These are phyloP conservation scores for Pluvialis apricaria DNA, from an alignment of 2,113 vertebrate genomes.

Conservation along the genomic window DNA sequence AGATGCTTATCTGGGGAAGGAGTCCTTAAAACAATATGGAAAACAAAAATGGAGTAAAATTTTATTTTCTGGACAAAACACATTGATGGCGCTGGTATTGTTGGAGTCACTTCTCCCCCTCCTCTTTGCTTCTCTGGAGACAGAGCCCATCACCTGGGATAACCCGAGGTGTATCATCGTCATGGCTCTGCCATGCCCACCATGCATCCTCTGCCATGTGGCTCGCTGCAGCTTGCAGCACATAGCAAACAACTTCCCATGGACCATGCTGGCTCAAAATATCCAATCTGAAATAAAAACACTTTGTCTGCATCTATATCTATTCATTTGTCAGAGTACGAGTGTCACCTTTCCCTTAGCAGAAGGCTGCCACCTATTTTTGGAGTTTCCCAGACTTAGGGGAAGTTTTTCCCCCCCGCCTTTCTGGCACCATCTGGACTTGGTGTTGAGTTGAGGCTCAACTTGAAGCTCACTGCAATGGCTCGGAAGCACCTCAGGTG, in stretches of 20 bases:
- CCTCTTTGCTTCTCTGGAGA: too few species aligned
- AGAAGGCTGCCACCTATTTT: not conserved
- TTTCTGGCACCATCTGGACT: not conserved
- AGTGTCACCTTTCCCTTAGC: not conserved
- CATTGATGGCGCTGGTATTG: not conserved
- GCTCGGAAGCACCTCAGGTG: not conserved
- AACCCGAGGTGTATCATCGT: not conserved
- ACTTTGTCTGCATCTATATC: not conserved
- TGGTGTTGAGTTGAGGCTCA: too few species aligned
- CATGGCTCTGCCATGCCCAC: not conserved
- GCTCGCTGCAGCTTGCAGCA: not conserved
- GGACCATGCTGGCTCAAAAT: not conserved
- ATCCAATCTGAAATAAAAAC: not conserved
- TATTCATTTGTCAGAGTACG: not conserved
- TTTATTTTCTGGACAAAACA: not conserved
- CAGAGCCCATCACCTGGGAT: not conserved
- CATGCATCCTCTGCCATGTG: rapidly evolving
- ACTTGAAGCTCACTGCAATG: not conserved
- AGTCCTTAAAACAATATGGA: not conserved
- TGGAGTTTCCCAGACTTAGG: not conserved
- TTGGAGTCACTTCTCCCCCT: not conserved
- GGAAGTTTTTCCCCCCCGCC: not conserved
- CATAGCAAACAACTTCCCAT: too few species aligned
- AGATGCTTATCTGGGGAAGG: not conserved
- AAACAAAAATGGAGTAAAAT: not conserved